Percentiles rank a stretch among this genome's conserved stretches.
Conservation (phyloP, 2,113 vertebrate species). For the Labeo catla region DNA sequence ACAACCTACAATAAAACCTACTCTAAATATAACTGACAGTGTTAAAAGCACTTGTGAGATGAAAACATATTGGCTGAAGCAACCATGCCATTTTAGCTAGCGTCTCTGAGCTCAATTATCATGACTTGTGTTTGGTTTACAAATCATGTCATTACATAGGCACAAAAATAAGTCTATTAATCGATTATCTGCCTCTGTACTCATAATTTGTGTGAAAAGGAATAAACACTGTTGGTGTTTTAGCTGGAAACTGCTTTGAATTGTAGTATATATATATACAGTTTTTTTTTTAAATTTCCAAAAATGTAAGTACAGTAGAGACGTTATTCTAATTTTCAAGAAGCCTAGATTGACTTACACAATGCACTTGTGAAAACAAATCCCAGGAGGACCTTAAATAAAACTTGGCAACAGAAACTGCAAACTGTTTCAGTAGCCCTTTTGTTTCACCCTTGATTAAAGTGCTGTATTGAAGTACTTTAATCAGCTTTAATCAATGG, state of each 20-base stretch:
- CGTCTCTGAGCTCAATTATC: background rate
- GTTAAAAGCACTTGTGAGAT: background rate
- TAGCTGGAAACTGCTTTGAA: too few species aligned
- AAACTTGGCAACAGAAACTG: background rate
- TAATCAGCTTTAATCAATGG: conserved; percentile 26
- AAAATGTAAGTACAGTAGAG: background rate
- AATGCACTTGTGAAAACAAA: background rate
- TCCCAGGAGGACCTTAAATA: background rate
- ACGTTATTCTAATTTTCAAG: background rate
- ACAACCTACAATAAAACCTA: background rate
- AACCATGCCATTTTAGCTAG: background rate
- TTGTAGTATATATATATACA: too few species aligned
- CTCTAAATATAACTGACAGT: background rate
- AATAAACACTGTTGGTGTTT: background rate
- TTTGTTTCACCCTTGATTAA: conserved; percentile 9
- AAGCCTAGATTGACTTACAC: background rate
- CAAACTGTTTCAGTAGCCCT: background rate
- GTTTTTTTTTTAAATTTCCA: background rate
- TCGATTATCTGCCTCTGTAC: background rate
- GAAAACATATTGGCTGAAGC: background rate
- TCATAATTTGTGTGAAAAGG: background rate
- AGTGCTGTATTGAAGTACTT: conserved; percentile 1
- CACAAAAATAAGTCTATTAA: background rate
- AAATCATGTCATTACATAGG: background rate
- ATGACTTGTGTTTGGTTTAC: too few species aligned